A percentile compares a stretch with the other conserved stretches of the same genome.
Conservation (phyloP, 2,888 invertebrate species). For the Prenolepis imparis region DNA sequence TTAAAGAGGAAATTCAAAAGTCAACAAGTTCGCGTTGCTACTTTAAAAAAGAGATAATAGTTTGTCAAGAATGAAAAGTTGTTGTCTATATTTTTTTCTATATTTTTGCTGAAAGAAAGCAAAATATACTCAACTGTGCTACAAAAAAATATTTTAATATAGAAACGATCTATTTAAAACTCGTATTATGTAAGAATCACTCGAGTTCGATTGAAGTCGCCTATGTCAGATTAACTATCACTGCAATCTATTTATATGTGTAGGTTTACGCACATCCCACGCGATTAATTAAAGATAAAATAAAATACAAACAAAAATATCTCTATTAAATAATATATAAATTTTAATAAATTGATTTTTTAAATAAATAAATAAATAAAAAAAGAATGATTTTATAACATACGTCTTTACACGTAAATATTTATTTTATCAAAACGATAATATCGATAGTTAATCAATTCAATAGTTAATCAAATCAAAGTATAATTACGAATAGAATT, state of each 20-base stretch:
- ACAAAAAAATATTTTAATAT: slow-evolving; percentile 20
- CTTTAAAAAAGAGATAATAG: not conserved
- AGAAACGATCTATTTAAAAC: slow-evolving; percentile 4
- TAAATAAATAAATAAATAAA: not conserved
- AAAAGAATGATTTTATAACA: not conserved
- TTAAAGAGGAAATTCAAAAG: not conserved
- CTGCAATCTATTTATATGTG: slow-evolving; percentile 16
- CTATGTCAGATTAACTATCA: slow-evolving; percentile 19
- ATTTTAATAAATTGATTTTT: not conserved
- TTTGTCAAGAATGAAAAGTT: not conserved
- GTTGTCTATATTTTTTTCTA: not conserved
- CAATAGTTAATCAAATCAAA: not conserved
- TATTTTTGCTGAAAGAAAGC: not conserved
- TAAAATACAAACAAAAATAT: slow-evolving; percentile 12
- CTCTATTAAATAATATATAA: not conserved
- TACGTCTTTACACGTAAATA: not conserved
- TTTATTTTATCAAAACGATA: not conserved
- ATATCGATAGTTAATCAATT: not conserved
- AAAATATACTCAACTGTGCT: slow-evolving; percentile 46
- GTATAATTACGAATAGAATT: slow-evolving; percentile 25
- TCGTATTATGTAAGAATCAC: slow-evolving; percentile 19
- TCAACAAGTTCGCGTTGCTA: not conserved
- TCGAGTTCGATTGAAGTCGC: slow-evolving; percentile 25
- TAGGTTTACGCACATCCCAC: slow-evolving; percentile 29
- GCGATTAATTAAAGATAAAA: slow-evolving; percentile 31